Base-by-base conservation (phyloP, 2,888 invertebrate genomes). In the Ectobius pallidus region DNA sequence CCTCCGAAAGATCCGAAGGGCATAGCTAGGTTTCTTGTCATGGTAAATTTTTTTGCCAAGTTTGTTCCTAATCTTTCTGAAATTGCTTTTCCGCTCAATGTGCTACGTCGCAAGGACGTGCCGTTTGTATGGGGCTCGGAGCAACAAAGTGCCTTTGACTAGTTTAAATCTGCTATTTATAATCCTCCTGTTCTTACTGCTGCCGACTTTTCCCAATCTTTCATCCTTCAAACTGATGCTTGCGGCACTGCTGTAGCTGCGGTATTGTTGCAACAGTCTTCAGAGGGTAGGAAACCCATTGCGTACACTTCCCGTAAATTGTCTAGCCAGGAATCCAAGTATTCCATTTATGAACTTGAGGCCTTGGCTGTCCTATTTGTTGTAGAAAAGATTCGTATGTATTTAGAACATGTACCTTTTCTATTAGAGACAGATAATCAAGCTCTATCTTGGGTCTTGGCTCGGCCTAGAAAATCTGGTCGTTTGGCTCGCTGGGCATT, bases 1-100 rank as follows among this genome's bases (percentile, higher is more conserved):
- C 11, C 16, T 22, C 76, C 77, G 3, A 42, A 49, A 16, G 73
- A 75, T 62, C 63, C 72, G 6, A 76, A 77, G 49, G 72, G 70
- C 6, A 62, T 55, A 25, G 55, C 3, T 22, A 20, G 55, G 3
- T 55, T 55, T 55, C 4, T 55, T 20, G 55, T 20, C 22, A 55
- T 55, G 55, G 55, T 22, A 16, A 55, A 55, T 55, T 55, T 20
- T 16, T 55, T 20, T 55, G n/a, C n/a, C n/a, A n/a, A n/a, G n/a
- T n/a, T n/a, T n/a, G n/a, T n/a, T n/a, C n/a, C n/a, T n/a, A n/a
- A n/a, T n/a, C n/a, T 1, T 46, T 16, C 62, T 7, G 62, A 25
- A 3, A 30, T 62, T 3, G 9, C 30, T 3, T 30, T 11, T 16
- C 62, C 62, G 1, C 1, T 62, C 1, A 30, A 62, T 34, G 3